Evolutionary conservation across 2,888 invertebrate species (phyloP), one percentile per base, ranked within the genome.

Genomic region (Drosophila barbarae): DNA sequence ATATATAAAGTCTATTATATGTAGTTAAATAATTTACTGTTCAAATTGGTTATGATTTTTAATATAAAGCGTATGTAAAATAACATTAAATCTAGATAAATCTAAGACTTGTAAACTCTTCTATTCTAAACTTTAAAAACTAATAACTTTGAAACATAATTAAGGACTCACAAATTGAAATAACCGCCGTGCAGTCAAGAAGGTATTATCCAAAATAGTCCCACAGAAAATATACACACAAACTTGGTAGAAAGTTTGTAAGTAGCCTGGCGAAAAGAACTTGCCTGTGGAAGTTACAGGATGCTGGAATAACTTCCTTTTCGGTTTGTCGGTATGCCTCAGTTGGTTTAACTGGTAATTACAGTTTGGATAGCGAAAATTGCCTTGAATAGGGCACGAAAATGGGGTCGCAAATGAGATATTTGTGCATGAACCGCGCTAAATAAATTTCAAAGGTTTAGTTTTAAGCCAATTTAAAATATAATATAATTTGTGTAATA

Each of bases 291-390:
- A 32, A 21, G 41, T 42, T 21, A 35, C 41, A 50, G 50, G 65
- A 65, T 50, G 65, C 41, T 44, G 61, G 28, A 63, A 50, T 36
- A 65, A 51, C 65, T 63, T 65, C 65, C 42, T 36, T 50, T 44
- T 46, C 26, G 7, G 44, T 46, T 36, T 63, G 42, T 26, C 4
- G 51, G 42, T 36, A 30, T 32, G 66, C 51, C 63, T 63, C 32
- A 64, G 28, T 64, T 42, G 59, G 59, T 30, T 59, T 59, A 59
- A 44, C 59, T 61, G 42, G 61, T 63, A 63, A 63, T 63, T 63
- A 50, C 51, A 63, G 41, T 65, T 63, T 36, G 35, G 35, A 38
- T 15, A 35, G 41, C 28, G 60, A 21, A 35, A 42, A 63, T 64
- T 64, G 65, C 42, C 51, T 23, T 35, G 12, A 65, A 42, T 59